Conservation (phyloP, 1,140 invertebrate species). For the Fopius arisanus region DNA sequence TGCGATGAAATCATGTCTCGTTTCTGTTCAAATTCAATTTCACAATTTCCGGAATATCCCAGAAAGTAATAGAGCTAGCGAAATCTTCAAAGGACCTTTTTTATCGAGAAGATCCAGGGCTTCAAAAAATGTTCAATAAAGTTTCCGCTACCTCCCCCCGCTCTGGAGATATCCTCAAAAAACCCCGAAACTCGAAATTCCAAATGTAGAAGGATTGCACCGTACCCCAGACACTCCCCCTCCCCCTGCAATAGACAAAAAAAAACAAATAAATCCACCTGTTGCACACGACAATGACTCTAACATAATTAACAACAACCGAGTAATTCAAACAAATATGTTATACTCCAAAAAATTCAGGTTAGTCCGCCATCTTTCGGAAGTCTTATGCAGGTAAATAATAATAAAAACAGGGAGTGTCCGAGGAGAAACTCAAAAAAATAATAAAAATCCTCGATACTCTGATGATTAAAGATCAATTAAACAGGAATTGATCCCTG, state of each 20-base stretch:
- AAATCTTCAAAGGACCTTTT: not conserved
- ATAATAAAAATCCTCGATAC: not conserved
- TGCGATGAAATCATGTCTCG: too few species aligned
- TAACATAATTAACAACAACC: not conserved
- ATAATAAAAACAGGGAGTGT: conserved; percentile 32
- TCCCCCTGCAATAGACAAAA: too few species aligned
- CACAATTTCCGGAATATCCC: not conserved
- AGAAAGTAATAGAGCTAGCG: not conserved
- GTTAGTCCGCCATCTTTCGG: conserved; percentile 25
- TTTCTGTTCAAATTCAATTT: not conserved
- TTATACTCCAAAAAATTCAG: not conserved
- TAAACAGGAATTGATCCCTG: too few species aligned
- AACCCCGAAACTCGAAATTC: too few species aligned
- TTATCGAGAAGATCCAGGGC: too few species aligned
- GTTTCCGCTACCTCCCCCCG: not conserved
- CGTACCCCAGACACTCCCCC: too few species aligned
- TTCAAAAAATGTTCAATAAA: not conserved
- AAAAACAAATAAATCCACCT: not conserved
- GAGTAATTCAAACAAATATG: not conserved
- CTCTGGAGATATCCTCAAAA: too few species aligned
- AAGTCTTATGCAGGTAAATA: not conserved
- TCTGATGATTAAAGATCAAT: not conserved
- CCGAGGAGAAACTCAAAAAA: conserved; percentile 7
- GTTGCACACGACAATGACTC: not conserved
- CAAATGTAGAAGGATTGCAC: too few species aligned